Base-by-base conservation (phyloP, 2,888 invertebrate genomes). In the Dryobota labecula region DNA sequence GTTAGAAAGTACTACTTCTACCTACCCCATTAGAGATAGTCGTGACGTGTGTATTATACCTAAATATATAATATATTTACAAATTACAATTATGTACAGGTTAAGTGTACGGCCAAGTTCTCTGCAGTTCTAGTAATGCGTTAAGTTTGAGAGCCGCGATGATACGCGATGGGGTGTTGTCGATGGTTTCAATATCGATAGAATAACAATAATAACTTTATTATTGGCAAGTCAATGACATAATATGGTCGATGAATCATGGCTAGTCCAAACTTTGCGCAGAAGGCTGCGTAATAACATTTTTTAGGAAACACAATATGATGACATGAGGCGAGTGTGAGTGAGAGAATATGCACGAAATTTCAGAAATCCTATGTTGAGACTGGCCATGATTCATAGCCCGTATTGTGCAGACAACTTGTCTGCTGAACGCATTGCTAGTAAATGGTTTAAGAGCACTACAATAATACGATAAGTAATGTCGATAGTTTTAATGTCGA, bases 91-190 rank as follows among this genome's bases (percentile, higher is more conserved):
- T 72, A 80, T 70, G 69, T 75, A 67, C 74, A 78, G 83, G 84
- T 80, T 84, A 90, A 89, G 89, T 89, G 90, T 84, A 92, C 88
- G 90, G 83, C 78, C 83, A 92, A 94, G 90, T 93, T 93, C 87
- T 87, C 85, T 83, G 83, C 91, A 93, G 92, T 91, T 91, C 88
- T 87, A 89, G 92, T 94, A 94, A 94, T 93, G 94, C 90, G 90
- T 92, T 93, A 93, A 94, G 91, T 94, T 94, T 92, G 91, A 92
- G 91, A 92, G 87, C 87, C 86, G 87, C 84, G 89, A 86, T 91
- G 91, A 92, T 91, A 91, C 86, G 88, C 78, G 68, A 72, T 84
- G 90, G 60, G 76, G 11, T 15, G 30, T 36, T 73, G 78, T 84
- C 80, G 83, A 87, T 83, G 69, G 8, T 51, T 70, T 62, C 43